A percentile compares a stretch with the other conserved stretches of the same genome.
Conservation (phyloP, 1,140 invertebrate species). For the Homalodisca vitripennis region DNA sequence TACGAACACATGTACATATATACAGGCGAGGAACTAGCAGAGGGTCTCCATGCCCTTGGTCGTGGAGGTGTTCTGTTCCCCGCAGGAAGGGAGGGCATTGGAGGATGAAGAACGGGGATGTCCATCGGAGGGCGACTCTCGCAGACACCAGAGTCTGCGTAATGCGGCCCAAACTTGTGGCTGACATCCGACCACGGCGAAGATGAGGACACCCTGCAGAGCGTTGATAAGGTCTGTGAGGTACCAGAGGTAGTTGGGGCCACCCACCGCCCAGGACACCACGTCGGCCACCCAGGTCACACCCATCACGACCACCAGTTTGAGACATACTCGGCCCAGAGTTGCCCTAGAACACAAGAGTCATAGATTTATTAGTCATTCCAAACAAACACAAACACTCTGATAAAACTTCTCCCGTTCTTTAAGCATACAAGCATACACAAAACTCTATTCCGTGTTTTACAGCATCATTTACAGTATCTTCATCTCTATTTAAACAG, state of each 20-base stretch:
- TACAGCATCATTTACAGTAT: too few relatives aligned
- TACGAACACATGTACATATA: slow-evolving; percentile 15
- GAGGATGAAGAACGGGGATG: slow-evolving; percentile 62
- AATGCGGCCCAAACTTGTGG: slow-evolving; percentile 68
- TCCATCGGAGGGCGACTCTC: slow-evolving; percentile 48
- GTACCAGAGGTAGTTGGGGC: slow-evolving; percentile 69
- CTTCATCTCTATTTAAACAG: too few relatives aligned
- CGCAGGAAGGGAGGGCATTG: slow-evolving; percentile 74
- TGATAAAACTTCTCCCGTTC: too few relatives aligned
- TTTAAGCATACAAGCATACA: too few relatives aligned
- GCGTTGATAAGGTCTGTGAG: slow-evolving; percentile 71
- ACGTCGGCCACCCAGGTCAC: slow-evolving; percentile 83
- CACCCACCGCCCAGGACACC: slow-evolving; percentile 70
- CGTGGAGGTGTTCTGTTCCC: slow-evolving; percentile 55
- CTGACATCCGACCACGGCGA: slow-evolving; percentile 84
- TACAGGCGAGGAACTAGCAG: slow-evolving; percentile 31
- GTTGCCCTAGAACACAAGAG: slow-evolving; percentile 60
- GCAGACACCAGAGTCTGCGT: slow-evolving; percentile 63
- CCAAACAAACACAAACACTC: too few relatives aligned
- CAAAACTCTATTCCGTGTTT: too few relatives aligned
- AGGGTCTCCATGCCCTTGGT: slow-evolving; percentile 39
- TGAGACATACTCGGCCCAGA: slow-evolving; percentile 74
- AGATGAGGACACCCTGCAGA: slow-evolving; percentile 85
- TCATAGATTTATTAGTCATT: too few relatives aligned
- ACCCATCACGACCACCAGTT: slow-evolving; percentile 83